Base-by-base conservation (phyloP, 2,113 vertebrate species). In the Struthio camelus region DNA sequence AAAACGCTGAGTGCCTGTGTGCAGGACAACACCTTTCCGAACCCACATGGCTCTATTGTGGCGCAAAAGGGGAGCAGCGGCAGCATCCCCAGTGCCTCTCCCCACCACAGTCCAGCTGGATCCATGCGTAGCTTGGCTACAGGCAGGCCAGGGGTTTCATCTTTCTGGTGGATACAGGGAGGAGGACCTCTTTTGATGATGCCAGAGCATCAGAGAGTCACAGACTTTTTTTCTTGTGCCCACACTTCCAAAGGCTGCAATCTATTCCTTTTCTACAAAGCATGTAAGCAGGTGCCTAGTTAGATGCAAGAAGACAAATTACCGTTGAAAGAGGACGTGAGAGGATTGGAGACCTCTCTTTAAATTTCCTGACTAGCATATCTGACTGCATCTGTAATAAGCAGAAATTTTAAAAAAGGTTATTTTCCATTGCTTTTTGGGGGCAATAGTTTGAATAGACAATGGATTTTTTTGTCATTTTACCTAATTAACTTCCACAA, bases 101-200 rank as follows among this genome's bases (percentile, higher is more conserved):
- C 16, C 23, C 12, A 56, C 28, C 36, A 58, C 0, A 0, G 36
- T 6, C 46, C 17, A 6, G 34, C 70, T 67, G 1, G 3, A 67
- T 38, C 22, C 46, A 59, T 22, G 34, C 24, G 73, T 62, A 64
- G 1, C 11, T 70, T 56, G 50, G 54, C 36, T 94, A 13, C 11
- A 4, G 51, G 40, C 3, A 17, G 3, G 2, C 3, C 13, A 28
- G 0, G 1, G 13, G 18, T 36, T 38, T 87, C 53, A 6, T 20
- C 48, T 48, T 94, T 53, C 58, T 80, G 44, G 22, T 73, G 20
- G 28, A 23, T 3, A 3, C 20, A 65, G 53, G 25, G 22, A 58
- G 25, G 22, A 58, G 46, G 44, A 30, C 19, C 3, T 24, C 51
- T 73, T 32, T 32, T 66, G 78, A 22, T 34, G 50, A 34, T 69